Conservation (phyloP, 2,797 vertebrate genomes). For the Naso thynnoides region DNA sequence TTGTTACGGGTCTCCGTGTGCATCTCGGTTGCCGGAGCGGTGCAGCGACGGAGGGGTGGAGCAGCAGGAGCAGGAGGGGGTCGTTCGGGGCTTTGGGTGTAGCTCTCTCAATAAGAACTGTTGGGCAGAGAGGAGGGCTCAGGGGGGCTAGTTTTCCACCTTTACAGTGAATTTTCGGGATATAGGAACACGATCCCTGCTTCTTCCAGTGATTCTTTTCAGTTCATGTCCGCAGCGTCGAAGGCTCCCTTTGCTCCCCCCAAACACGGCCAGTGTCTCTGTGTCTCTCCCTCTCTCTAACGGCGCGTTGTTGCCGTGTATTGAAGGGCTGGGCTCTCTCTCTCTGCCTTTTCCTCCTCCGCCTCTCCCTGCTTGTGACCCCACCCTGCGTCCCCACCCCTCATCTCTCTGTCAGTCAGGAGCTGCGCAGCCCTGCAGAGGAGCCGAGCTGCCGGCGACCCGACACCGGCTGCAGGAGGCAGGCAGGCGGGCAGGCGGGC, state of each 20-base stretch:
- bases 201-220: slow-evolving; percentile 68
- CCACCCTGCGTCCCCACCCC: slow-evolving; percentile 95
- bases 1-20: slow-evolving; percentile 88
- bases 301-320: slow-evolving; percentile 85
- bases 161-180: slow-evolving; percentile 67
- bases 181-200: slow-evolving; percentile 62
- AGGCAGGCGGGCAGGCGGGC: background rate
- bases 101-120: slow-evolving; percentile 75
- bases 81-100: slow-evolving; percentile 76
- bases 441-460: slow-evolving; percentile 48
- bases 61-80: slow-evolving; percentile 74
- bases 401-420: slow-evolving; percentile 82
- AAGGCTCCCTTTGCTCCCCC: slow-evolving; percentile 71
- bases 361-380: slow-evolving; percentile 91
- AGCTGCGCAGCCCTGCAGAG: slow-evolving; percentile 75
- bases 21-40: slow-evolving; percentile 87
- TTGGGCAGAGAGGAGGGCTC: slow-evolving; percentile 60
- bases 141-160: slow-evolving; percentile 74
- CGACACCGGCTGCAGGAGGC: slow-evolving; percentile 36
- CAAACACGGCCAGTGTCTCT: slow-evolving; percentile 58
- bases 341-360: slow-evolving; percentile 89
- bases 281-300: slow-evolving; percentile 50
- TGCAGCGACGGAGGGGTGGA: slow-evolving; percentile 81
- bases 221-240: slow-evolving; percentile 85
- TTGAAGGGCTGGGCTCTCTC: slow-evolving; percentile 88